A percentile compares a stretch with the other conserved stretches of the same genome.
Evolutionary conservation across 2,113 vertebrate species (phyloP).

Genomic region (Zosterops lateralis): DNA sequence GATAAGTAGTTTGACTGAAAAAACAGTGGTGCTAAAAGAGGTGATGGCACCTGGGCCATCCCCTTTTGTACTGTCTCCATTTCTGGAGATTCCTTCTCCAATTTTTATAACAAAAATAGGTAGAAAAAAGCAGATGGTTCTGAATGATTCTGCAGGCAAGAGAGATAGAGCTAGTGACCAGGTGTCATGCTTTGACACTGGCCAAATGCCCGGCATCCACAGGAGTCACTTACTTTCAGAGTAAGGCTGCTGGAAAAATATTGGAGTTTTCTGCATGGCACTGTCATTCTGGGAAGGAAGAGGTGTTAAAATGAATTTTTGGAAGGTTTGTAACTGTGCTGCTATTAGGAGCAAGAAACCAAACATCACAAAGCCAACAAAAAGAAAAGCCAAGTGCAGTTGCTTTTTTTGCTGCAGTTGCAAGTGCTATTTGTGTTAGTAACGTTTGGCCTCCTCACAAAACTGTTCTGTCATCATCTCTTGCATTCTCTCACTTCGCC

Average conservation of each 20-base stretch:
- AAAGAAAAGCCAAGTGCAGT: not conserved
- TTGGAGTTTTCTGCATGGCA: not conserved
- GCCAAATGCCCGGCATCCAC: not conserved
- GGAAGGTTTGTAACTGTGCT: not conserved
- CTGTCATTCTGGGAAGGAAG: not conserved
- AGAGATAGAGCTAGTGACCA: not conserved
- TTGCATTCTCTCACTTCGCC: not conserved
- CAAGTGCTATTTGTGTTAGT: not conserved
- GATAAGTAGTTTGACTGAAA: not conserved
- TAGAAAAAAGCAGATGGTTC: not conserved
- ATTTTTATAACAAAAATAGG: not conserved
- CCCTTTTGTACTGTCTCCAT: not conserved
- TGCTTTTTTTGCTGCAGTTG: not conserved
- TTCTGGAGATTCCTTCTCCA: not conserved
- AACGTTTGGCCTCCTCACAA: not conserved
- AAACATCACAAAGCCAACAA: not conserved
- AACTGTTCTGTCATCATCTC: not conserved
- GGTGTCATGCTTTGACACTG: not conserved
- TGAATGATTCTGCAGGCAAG: not conserved
- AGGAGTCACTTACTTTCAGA: not conserved
- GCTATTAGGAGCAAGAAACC: not conserved
- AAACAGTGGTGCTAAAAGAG: not conserved
- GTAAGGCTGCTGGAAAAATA: not conserved
- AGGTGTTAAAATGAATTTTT: not conserved
- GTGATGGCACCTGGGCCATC: not conserved